These are phyloP conservation scores for Sebastes kiyomatsui DNA, from an alignment of 2,797 vertebrate genomes.

Conservation along the genomic window DNA sequence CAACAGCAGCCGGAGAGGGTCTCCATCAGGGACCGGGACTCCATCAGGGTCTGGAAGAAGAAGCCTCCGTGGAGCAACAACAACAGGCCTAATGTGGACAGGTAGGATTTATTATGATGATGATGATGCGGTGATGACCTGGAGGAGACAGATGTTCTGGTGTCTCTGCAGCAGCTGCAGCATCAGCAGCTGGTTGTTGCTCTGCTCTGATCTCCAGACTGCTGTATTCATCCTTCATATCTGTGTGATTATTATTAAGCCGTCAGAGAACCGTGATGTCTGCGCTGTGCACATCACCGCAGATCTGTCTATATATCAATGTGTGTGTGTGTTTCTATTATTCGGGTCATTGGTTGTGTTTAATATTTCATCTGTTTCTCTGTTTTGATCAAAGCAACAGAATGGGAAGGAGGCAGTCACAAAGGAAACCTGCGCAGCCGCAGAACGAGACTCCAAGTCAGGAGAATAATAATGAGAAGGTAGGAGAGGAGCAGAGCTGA, in stretches of 20 bases:
- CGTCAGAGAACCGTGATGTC: not conserved
- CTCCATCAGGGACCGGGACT: constrained; percentile 42
- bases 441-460: constrained; percentile 26
- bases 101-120: not conserved
- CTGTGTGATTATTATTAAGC: not conserved
- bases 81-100: constrained; percentile 41
- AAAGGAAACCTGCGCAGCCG: constrained; percentile 53
- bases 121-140: too few relatives aligned
- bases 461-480: constrained; percentile 55
- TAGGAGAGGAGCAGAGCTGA: not conserved
- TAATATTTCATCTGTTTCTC: not conserved
- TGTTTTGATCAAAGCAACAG: constrained; percentile 42
- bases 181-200: too few relatives aligned
- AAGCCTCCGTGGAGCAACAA: constrained; percentile 43
- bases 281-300: fast-evolving
- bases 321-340: not conserved
- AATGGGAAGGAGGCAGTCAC: constrained; percentile 61
- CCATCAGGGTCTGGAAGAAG: constrained; percentile 24
- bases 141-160: not conserved
- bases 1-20: constrained; percentile 32
- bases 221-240: not conserved
- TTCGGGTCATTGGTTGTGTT: not conserved
- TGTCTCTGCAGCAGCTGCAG: not conserved
- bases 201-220: not conserved
- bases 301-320: too few relatives aligned